Evolutionary conservation across 2,888 invertebrate species (phyloP), one percentile per base, ranked within the genome.

Genomic region (Seira musarum): DNA sequence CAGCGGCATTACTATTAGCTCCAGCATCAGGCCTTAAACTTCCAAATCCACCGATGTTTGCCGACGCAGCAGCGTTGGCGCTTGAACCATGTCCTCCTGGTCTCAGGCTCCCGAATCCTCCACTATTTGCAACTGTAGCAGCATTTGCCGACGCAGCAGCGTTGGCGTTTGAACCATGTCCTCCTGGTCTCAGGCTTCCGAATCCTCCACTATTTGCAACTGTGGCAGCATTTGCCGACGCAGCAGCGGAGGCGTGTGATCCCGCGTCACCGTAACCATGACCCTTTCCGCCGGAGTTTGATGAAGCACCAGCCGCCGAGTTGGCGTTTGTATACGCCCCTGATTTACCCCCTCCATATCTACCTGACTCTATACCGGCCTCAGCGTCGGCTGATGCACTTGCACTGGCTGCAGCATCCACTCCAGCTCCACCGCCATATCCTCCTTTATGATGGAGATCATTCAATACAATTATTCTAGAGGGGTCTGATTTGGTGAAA

Each of bases 401-500:
- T 25, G 70, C 57, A 13, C 30, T 57, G 5, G 74, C 66, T 21
- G 24, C 17, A 5, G 60, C 57, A 25, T 2, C 8, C 1, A 21
- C 60, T 35, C 60, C 64, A 5, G n/a, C 6, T 13, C 57, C 57
- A 13, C 6, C 1, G 10, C 76, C 76, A n/a, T n/a, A n/a, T n/a
- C n/a, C n/a, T n/a, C 5, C 8, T 63, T 22, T 25, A 15, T 63
- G 64, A 60, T 19, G 21, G 6, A 8, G 15, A 46, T 46, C 49
- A 15, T 10, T 15, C 15, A 46, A 46, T 13, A 46, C 15, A 15
- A 46, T 13, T 15, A 46, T 46, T 46, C 15, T 13, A 13, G 15
- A 46, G 10, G 49, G 49, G 15, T 10, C 49, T 46, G 49, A 15
- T 15, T 15, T 46, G 49, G 10, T 13, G 49, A 46, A 46, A 46